Conservation (phyloP, 1,140 invertebrate species). For the Drosophila sp. region DNA sequence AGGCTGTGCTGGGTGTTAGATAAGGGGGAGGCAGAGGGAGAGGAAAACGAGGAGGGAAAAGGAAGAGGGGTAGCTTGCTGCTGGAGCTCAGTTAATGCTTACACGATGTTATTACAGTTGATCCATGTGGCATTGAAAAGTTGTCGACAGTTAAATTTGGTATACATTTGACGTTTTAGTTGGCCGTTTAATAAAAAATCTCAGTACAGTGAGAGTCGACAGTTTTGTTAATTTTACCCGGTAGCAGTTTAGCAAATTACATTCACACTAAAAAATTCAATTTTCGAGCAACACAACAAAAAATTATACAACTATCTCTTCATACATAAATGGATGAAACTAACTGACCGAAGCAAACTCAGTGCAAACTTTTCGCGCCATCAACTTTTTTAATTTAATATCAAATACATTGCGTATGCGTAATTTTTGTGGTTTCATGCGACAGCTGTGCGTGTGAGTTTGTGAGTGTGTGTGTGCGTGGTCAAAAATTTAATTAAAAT, state of each 20-base stretch:
- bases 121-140: constrained; percentile 20
- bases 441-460: constrained; percentile 43
- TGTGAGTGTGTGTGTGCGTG: constrained; percentile 29
- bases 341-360: constrained; percentile 56
- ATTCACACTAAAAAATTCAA: constrained; percentile 55
- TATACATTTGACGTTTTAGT: constrained; percentile 31
- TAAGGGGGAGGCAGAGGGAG: not conserved
- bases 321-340: constrained; percentile 34
- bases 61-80: not conserved
- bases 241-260: constrained; percentile 52
- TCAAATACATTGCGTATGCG: constrained; percentile 67
- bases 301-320: not conserved
- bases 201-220: constrained; percentile 12
- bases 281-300: constrained; percentile 36
- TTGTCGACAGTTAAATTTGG: constrained; percentile 37
- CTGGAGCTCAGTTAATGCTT: constrained; percentile 32
- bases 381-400: constrained; percentile 78
- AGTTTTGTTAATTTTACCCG: constrained; percentile 26
- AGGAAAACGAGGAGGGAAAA: not conserved
- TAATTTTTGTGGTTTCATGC: constrained; percentile 72
- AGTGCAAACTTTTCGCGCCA: constrained; percentile 54
- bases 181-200: constrained; percentile 44
- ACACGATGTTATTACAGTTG: constrained; percentile 27
- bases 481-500: constrained; percentile 77
- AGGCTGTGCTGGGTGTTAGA: too few species aligned